Conservation (phyloP, 2,113 vertebrate genomes). For the Clarias gariepinus region DNA sequence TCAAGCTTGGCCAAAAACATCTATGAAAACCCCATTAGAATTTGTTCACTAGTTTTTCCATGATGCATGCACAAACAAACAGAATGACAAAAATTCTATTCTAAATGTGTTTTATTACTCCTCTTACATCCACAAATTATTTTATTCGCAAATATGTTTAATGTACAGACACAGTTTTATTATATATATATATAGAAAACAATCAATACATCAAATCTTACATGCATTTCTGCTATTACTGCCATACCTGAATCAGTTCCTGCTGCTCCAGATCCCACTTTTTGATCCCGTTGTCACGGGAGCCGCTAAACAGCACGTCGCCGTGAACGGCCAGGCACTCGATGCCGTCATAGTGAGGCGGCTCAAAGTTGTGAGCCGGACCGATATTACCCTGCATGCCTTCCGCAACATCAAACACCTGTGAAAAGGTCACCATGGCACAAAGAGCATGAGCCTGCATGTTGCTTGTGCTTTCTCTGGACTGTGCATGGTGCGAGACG, state of each 20-base stretch:
- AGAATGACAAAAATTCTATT: too few relatives aligned
- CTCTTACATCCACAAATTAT: too few relatives aligned
- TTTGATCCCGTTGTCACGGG: slow-evolving; percentile 95
- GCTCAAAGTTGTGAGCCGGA: slow-evolving; percentile 95
- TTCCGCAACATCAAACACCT: slow-evolving; percentile 92
- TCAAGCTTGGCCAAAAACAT: too few relatives aligned
- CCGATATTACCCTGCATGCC: slow-evolving; percentile 81
- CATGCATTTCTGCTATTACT: background rate
- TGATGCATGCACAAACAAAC: too few relatives aligned
- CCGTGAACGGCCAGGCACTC: slow-evolving; percentile 92
- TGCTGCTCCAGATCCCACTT: slow-evolving; percentile 96
- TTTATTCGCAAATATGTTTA: too few relatives aligned
- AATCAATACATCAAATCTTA: background rate
- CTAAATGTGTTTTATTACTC: too few relatives aligned
- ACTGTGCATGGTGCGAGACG: too few relatives aligned
- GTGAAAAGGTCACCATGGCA: background rate
- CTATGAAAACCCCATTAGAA: too few relatives aligned
- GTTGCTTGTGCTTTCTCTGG: background rate
- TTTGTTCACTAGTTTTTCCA: too few relatives aligned
- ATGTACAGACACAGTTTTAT: too few relatives aligned
- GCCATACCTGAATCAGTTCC: slow-evolving; percentile 87
- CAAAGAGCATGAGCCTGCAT: background rate
- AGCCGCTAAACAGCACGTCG: slow-evolving; percentile 89
- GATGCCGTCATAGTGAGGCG: slow-evolving; percentile 94
- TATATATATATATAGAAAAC: too few relatives aligned